Conservation (phyloP, 2,797 vertebrate genomes). For the Rhincodon typus region DNA sequence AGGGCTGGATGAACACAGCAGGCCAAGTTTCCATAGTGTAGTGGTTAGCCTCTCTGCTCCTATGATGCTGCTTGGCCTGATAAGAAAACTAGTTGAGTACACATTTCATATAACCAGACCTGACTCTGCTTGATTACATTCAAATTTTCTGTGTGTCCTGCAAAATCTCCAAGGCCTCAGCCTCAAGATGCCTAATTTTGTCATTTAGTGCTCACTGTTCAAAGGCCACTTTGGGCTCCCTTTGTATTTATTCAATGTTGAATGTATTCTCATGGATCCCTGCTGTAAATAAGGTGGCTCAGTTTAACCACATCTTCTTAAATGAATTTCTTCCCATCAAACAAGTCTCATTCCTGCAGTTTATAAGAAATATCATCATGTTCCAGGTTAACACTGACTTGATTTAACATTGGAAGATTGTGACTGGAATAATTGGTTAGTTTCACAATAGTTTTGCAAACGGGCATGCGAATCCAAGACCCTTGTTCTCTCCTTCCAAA, state of each 20-base stretch:
- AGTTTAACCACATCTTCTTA: not conserved
- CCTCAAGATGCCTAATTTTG: not conserved
- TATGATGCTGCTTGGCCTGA: too few species aligned
- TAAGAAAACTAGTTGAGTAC: too few species aligned
- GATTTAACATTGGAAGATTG: not conserved
- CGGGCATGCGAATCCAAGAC: not conserved
- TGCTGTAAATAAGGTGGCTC: not conserved
- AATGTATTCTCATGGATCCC: too few species aligned
- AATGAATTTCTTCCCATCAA: not conserved
- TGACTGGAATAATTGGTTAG: too few species aligned
- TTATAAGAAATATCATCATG: not conserved
- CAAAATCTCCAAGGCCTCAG: not conserved
- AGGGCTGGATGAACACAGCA: too few species aligned
- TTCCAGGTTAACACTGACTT: not conserved
- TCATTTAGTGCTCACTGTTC: not conserved
- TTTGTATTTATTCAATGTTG: too few species aligned
- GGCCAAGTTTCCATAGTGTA: too few species aligned
- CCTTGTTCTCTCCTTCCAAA: not conserved
- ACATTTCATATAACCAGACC: too few species aligned
- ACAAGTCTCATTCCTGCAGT: not conserved
- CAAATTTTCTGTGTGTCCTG: too few species aligned
- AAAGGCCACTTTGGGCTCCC: not conserved
- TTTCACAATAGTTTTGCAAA: not conserved
- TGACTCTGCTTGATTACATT: too few species aligned
- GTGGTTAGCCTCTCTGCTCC: too few species aligned